Evolutionary conservation across 2,797 vertebrate species (phyloP).

Genomic region (Acestrorhynchus altus): DNA sequence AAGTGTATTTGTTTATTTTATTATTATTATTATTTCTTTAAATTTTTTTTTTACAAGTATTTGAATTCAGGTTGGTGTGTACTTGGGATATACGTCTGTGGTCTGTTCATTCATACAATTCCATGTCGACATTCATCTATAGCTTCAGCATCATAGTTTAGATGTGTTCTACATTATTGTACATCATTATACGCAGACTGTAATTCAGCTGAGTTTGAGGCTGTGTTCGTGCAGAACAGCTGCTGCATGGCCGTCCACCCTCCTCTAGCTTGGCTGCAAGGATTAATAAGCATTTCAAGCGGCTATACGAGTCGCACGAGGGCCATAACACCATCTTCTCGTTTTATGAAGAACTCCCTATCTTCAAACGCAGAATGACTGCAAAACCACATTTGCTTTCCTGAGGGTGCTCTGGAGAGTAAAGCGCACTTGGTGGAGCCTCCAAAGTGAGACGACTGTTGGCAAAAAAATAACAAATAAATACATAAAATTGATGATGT

Average conservation of each 20-base stretch:
- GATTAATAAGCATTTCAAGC: conserved; percentile 47
- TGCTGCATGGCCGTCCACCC: conserved; percentile 15
- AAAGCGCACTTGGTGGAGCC: not conserved
- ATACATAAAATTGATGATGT: conserved; percentile 27
- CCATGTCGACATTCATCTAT: not conserved
- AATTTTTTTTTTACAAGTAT: too few species aligned
- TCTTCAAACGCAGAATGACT: conserved; percentile 24
- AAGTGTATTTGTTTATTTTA: too few species aligned
- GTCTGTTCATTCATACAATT: not conserved
- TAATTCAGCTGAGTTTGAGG: not conserved
- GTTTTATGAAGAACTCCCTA: conserved; percentile 44
- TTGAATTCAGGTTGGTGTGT: too few species aligned
- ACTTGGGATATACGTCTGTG: too few species aligned
- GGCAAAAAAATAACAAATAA: conserved; percentile 27
- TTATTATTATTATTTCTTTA: too few species aligned
- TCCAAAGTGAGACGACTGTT: conserved; percentile 4
- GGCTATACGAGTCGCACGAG: conserved; percentile 19
- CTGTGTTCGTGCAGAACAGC: conserved; percentile 14
- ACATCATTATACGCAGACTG: conserved; percentile 1
- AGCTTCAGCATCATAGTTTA: not conserved
- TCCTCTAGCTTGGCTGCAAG: conserved; percentile 27
- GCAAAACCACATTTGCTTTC: conserved; percentile 39
- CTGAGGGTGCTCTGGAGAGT: conserved; percentile 22
- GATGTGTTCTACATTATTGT: not conserved
- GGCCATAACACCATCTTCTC: conserved; percentile 26